Percentiles rank a stretch among this genome's conserved stretches.
phyloP scores from a whole-genome alignment of 2,113 vertebrate species.

The Scolopax mira region DNA sequence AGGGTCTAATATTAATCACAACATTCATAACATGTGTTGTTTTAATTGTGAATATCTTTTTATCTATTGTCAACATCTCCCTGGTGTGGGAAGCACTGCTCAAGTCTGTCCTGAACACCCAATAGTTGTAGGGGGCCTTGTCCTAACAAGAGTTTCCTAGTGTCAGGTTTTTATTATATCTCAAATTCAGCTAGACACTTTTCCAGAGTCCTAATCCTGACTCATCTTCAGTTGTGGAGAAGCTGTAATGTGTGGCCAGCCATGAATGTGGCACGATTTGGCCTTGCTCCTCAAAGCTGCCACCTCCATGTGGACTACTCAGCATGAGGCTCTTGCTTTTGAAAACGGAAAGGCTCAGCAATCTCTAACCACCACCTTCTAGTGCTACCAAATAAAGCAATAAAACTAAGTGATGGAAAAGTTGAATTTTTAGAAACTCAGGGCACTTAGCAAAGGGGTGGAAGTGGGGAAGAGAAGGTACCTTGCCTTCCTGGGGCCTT shows the following conservation, averaged over 20 bases:
- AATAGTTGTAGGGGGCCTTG: background rate
- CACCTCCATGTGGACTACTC: no score
- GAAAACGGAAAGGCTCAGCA: background rate
- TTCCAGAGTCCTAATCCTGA: background rate
- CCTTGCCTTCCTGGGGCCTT: background rate
- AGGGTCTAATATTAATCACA: background rate
- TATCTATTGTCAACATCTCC: background rate
- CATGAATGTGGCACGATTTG: background rate
- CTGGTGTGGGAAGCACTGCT: background rate
- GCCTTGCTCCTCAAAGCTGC: background rate
- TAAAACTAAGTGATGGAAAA: background rate
- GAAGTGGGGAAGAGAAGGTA: background rate
- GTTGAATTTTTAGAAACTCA: background rate
- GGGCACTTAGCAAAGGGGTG: background rate
- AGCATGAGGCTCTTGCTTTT: rapidly evolving
- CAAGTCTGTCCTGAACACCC: background rate
- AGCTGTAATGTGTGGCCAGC: background rate
- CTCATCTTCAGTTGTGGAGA: rapidly evolving
- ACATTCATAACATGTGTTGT: background rate
- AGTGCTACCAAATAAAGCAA: background rate
- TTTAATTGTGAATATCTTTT: background rate
- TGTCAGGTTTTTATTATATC: background rate
- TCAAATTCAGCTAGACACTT: background rate
- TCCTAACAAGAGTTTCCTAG: background rate
- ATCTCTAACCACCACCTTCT: rapidly evolving